Evolutionary conservation across 2,888 invertebrate species (phyloP).

Genomic region (Sphaeridia pumilis): DNA sequence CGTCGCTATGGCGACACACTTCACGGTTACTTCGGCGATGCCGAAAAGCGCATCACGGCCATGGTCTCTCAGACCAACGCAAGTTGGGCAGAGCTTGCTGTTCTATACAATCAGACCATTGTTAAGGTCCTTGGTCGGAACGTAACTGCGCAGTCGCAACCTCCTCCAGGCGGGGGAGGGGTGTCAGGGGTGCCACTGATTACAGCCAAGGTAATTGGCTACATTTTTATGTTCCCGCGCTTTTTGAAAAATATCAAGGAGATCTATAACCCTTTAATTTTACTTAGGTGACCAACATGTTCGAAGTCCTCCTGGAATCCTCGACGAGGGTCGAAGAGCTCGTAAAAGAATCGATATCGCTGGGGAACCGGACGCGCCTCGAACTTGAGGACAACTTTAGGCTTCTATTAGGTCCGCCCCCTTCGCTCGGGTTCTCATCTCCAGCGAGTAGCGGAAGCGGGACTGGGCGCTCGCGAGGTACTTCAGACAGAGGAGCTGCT

Average conservation of each 20-base stretch:
- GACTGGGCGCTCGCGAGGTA: not conserved
- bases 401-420: not conserved
- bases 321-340: constrained; percentile 41
- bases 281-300: constrained; percentile 50
- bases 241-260: not conserved
- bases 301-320: constrained; percentile 51
- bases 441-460: not conserved
- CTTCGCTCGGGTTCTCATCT: not conserved
- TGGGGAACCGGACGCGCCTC: constrained; percentile 46
- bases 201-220: no score
- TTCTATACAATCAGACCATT: constrained; percentile 1
- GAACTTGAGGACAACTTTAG: constrained; percentile 46
- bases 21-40: constrained; percentile 3
- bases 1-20: constrained; percentile 30
- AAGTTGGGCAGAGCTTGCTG: constrained; percentile 1
- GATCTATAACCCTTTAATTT: not conserved
- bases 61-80: constrained; percentile 10
- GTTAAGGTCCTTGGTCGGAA: not conserved
- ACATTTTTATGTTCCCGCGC: no score
- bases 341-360: constrained; percentile 45
- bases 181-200: no score
- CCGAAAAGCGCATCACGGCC: constrained; percentile 11
- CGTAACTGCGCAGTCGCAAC: no score
- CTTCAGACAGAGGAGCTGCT: not conserved
- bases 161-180: not conserved